phyloP scores from a whole-genome alignment of 2,113 vertebrate species.

The Dryoscopus gambensis region DNA sequence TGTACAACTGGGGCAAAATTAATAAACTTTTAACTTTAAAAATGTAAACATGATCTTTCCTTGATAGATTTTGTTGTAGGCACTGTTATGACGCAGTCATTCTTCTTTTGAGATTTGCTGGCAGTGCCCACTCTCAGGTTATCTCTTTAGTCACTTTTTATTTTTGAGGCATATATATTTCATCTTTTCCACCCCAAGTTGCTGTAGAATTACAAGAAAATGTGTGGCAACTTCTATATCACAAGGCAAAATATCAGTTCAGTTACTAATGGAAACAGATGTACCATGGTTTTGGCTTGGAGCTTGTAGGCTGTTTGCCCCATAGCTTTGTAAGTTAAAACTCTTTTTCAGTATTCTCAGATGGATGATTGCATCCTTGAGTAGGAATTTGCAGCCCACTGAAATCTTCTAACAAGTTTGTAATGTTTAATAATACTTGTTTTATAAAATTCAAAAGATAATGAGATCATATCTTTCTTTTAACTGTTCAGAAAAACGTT shows the following conservation, averaged over 20 bases:
- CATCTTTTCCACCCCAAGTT: neutral
- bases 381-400: slow-evolving; percentile 19
- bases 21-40: neutral
- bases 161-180: neutral
- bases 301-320: slow-evolving; percentile 9
- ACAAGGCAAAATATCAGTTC: neutral
- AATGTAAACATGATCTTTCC: neutral
- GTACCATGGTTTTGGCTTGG: neutral
- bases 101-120: neutral
- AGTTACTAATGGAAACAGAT: slow-evolving; percentile 21
- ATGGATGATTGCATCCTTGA: neutral
- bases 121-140: neutral
- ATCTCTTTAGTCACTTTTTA: neutral
- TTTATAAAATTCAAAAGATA: slow-evolving; percentile 24
- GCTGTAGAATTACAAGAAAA: neutral
- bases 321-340: neutral
- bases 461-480: neutral
- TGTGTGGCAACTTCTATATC: neutral
- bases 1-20: neutral
- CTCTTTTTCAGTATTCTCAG: slow-evolving; percentile 6
- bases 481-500: neutral
- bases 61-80: neutral
- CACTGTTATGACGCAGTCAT: neutral
- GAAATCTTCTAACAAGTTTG: neutral
- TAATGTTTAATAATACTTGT: slow-evolving; percentile 47